These are phyloP conservation scores for Naja naja DNA, from an alignment of 2,113 vertebrate species.

Conservation along the genomic window DNA sequence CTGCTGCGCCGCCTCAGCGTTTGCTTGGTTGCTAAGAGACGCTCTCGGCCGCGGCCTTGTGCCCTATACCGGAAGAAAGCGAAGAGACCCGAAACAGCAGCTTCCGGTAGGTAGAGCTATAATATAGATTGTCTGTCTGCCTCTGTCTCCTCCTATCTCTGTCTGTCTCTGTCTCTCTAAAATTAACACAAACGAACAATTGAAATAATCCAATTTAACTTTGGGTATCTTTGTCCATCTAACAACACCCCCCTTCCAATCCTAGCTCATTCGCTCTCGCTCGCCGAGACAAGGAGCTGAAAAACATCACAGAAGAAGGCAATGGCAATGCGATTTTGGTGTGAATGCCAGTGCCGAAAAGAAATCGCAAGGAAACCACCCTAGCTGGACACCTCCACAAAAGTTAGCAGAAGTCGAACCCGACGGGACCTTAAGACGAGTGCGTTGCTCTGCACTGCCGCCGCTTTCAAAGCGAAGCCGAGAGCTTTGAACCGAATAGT, in stretches of 20 bases:
- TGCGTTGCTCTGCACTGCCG: not conserved
- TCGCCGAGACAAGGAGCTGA: not conserved
- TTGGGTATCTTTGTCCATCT: too few species aligned
- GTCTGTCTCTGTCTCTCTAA: too few species aligned
- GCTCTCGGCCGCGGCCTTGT: too few species aligned
- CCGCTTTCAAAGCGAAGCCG: not conserved
- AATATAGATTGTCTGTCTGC: too few species aligned
- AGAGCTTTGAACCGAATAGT: not conserved
- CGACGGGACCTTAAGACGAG: not conserved
- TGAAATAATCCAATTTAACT: too few species aligned
- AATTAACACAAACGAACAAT: too few species aligned
- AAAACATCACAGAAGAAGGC: not conserved
- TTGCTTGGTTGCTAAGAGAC: conserved; percentile 49
- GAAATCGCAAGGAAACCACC: not conserved
- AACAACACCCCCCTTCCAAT: too few species aligned
- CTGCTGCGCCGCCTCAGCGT: conserved; percentile 24
- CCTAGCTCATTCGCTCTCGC: not conserved
- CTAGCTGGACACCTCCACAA: not conserved
- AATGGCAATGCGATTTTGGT: not conserved
- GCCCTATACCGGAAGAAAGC: not conserved
- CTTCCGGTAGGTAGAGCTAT: not conserved
- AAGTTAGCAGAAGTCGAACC: not conserved
- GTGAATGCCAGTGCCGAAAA: not conserved
- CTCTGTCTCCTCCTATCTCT: too few species aligned
- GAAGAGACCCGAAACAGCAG: accelerated